Conservation (phyloP, 1,140 invertebrate genomes). For the Coptotermes formosanus region DNA sequence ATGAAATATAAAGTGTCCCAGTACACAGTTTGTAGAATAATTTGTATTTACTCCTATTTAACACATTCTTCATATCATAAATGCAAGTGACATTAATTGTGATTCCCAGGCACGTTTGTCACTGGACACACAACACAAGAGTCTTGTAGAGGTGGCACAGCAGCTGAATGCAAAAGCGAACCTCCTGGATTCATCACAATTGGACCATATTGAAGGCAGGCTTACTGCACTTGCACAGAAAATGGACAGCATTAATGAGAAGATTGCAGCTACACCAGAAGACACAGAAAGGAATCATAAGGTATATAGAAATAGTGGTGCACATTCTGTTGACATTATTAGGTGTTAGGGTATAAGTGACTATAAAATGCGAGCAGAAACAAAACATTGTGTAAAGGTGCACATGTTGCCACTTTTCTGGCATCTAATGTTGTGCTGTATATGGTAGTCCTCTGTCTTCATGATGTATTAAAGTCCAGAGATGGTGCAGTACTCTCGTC, state of each 20-base stretch:
- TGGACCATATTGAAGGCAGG: slow-evolving; percentile 80
- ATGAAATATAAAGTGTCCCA: background rate
- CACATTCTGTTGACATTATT: background rate
- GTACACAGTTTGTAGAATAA: too few species aligned
- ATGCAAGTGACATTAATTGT: too few species aligned
- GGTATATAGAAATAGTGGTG: slow-evolving; percentile 45
- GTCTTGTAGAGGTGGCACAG: slow-evolving; percentile 68
- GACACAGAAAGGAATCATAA: slow-evolving; percentile 79
- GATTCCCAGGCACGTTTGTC: background rate
- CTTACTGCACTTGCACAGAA: slow-evolving; percentile 69
- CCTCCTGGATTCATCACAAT: slow-evolving; percentile 74
- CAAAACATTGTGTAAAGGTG: background rate
- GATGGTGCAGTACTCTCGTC: too few species aligned
- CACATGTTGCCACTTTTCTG: background rate
- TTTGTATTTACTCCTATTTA: too few species aligned
- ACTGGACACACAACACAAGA: slow-evolving; percentile 34
- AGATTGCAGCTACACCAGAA: slow-evolving; percentile 57
- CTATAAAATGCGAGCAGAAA: background rate
- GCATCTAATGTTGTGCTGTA: too few species aligned
- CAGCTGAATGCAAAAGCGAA: slow-evolving; percentile 72
- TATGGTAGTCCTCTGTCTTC: too few species aligned
- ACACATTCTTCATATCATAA: too few species aligned
- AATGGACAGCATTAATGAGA: slow-evolving; percentile 74
- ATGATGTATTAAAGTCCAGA: too few species aligned
- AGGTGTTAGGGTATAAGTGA: background rate